Evolutionary conservation across 2,888 invertebrate species (phyloP).

Genomic region (Carabus problematicus): DNA sequence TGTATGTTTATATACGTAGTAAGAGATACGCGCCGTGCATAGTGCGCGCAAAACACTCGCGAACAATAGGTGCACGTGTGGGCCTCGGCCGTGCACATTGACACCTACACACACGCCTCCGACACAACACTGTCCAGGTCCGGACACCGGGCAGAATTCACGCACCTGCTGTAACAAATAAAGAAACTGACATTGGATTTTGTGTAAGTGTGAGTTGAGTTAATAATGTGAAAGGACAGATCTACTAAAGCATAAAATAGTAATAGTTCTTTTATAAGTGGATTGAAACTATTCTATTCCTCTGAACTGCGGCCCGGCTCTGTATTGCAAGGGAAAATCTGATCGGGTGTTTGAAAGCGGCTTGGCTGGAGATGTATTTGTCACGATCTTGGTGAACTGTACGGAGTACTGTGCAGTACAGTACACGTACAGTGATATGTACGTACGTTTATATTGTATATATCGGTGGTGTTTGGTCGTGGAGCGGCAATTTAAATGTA

Average conservation of each 20-base stretch:
- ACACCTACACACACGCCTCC: slow-evolving; percentile 32
- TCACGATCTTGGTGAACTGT: slow-evolving; percentile 48
- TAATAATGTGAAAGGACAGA: too few relatives aligned
- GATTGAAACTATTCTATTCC: too few relatives aligned
- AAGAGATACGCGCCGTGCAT: background rate
- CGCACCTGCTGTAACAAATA: too few relatives aligned
- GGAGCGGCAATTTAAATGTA: slow-evolving; percentile 54
- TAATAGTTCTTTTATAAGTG: too few relatives aligned
- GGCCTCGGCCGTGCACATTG: slow-evolving; percentile 9
- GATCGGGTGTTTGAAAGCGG: slow-evolving; percentile 9
- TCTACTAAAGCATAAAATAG: too few relatives aligned
- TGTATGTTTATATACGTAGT: too few relatives aligned
- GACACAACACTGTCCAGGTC: slow-evolving; percentile 13
- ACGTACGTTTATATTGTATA: background rate
- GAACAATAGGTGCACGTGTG: slow-evolving; percentile 32
- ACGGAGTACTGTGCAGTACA: slow-evolving; percentile 5
- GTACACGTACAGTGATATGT: background rate
- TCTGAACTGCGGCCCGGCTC: background rate
- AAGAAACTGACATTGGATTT: too few relatives aligned
- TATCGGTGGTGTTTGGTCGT: slow-evolving; percentile 46
- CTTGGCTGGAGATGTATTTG: slow-evolving; percentile 50
- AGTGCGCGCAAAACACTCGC: background rate
- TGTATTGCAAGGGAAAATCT: background rate
- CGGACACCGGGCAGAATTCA: slow-evolving; percentile 4
- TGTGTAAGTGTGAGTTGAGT: too few relatives aligned